Base-by-base conservation (phyloP, 2,113 vertebrate species). In the Melierax canorus region DNA sequence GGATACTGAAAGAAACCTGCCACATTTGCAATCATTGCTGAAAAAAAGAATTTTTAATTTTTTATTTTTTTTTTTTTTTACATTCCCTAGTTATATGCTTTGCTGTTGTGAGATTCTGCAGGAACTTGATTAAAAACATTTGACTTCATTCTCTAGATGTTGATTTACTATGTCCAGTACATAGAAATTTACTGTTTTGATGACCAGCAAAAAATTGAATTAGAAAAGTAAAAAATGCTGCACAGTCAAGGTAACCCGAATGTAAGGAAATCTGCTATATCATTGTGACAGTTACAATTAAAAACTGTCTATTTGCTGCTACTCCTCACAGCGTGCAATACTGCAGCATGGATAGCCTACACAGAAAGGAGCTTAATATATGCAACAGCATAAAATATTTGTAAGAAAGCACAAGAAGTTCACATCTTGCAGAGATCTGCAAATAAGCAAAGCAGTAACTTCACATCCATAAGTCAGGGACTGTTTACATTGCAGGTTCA, bases 11-110 rank as follows among this genome's bases (percentile, higher is more conserved):
- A 14, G 20, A 69, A 85, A 21, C 30, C 45, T 75, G 39, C 4
- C n/a, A 22, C 2, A 0, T 41, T 56, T 77, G 13, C 7, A 75
- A 24, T 36, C 2, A 10, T 11, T 63, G 16, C 2, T 39, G 24
- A 84, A 39, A 15, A 15, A 64, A 56, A 53, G 14, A 51, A 26
- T 26, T 9, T 50, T 50, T 50, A 12, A 22, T 22, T 23, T 50
- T 24, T 14, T 8, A 24, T 26, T 26, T 24, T 50, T 24, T 15
- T 26, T 50, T 51, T 20, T 41, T 36, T 48, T 67, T 19, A 26
- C 14, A 18, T 60, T 62, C 10, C 36, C 23, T 55, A 60, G 17
- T 23, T 62, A 39, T 3, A 48, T 7, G 20, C 8, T 43, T 76
- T 67, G 38, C 23, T 75, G 7, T 16, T 50, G 5, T n/a, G 24